Conservation (phyloP, 2,888 invertebrate genomes). For the Syrista parreyssii region DNA sequence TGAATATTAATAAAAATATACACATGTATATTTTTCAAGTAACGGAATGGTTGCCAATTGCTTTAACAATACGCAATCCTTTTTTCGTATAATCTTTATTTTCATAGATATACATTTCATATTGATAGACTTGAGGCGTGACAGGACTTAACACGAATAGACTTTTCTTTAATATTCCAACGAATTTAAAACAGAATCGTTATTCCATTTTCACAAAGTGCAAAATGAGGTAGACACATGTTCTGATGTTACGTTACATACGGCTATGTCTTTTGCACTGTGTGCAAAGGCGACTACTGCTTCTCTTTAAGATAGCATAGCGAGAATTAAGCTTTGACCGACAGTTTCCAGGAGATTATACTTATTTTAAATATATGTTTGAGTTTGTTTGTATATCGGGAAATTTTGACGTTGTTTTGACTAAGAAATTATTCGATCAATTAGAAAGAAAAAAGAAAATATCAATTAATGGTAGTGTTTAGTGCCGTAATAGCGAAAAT, state of each 20-base stretch:
- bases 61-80: background rate
- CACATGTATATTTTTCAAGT: background rate
- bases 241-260: background rate
- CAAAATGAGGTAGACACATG: background rate
- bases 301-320: background rate
- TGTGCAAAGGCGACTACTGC: background rate
- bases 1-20: background rate
- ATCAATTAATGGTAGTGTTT: background rate
- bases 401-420: background rate
- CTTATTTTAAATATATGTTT: background rate
- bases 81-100: background rate
- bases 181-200: conserved; percentile 53
- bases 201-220: conserved; percentile 16
- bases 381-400: background rate
- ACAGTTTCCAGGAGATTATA: background rate
- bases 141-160: conserved; percentile 56
- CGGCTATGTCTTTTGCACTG: background rate
- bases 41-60: background rate
- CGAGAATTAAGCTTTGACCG: background rate
- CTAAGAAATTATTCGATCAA: background rate
- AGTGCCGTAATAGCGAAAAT: background rate
- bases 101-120: conserved; percentile 34
- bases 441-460: background rate
- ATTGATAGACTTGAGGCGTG: conserved; percentile 47
- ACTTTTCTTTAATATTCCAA: conserved; percentile 54